A percentile compares a stretch with the other conserved stretches of the same genome.
These are phyloP conservation scores for Pantherophis guttatus DNA, from an alignment of 2,113 vertebrate species.

Conservation along the genomic window DNA sequence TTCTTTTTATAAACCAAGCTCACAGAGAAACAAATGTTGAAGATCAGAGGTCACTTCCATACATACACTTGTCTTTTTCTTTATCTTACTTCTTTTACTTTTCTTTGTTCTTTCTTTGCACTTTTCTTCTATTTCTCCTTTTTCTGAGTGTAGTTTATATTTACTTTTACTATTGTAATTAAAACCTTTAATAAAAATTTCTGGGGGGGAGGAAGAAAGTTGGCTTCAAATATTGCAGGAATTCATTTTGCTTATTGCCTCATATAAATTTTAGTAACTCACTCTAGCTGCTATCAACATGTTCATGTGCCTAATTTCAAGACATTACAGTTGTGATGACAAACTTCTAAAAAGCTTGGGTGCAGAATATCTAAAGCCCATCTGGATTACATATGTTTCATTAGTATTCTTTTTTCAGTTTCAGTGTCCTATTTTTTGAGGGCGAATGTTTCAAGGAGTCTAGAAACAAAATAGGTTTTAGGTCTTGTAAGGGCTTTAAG, in stretches of 20 bases:
- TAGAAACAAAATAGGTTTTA: background rate
- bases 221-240: background rate
- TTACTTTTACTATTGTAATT: background rate
- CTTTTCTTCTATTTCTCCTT: background rate
- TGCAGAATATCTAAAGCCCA: background rate
- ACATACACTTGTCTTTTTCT: background rate
- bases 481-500: background rate
- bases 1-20: background rate
- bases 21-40: background rate
- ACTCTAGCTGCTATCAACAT: background rate
- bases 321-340: background rate
- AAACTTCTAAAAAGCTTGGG: background rate
- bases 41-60: background rate
- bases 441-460: background rate
- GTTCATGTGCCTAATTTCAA: background rate
- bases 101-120: background rate
- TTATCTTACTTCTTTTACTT: background rate
- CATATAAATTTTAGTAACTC: background rate
- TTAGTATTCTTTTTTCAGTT: background rate
- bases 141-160: background rate
- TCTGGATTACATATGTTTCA: background rate
- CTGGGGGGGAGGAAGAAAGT: background rate
- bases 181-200: background rate
- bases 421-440: background rate
- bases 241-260: background rate